Evolutionary conservation across 2,888 invertebrate genomes (phyloP).

Genomic region (Trachelus iudaicus): DNA sequence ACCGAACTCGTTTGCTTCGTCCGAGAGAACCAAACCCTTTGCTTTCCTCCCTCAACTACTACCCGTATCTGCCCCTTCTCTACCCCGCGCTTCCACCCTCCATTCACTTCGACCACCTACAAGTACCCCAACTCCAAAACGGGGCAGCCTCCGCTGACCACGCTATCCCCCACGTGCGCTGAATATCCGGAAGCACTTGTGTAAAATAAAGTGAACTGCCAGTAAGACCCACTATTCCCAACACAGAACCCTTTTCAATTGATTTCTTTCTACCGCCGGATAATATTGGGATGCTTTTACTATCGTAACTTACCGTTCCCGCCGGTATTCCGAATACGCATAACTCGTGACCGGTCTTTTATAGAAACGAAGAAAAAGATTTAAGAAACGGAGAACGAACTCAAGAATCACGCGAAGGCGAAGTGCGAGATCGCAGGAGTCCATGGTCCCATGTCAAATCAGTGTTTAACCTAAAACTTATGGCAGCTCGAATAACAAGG

Average conservation of each 20-base stretch:
- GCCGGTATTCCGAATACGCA: background rate
- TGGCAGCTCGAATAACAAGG: constrained; percentile 48
- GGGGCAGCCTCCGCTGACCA: constrained; percentile 40
- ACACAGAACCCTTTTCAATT: background rate
- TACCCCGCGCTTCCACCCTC: background rate
- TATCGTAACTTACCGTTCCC: background rate
- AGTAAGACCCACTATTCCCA: constrained; percentile 30
- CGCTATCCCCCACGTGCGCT: constrained; percentile 49
- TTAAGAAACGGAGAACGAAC: background rate
- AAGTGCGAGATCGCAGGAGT: background rate
- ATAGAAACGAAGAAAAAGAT: background rate
- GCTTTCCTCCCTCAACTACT: constrained; percentile 22
- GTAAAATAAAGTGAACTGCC: constrained; percentile 56
- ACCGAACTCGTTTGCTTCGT: constrained; percentile 46
- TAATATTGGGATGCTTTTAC: background rate
- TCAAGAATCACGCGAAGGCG: no score
- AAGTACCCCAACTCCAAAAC: constrained; percentile 16
- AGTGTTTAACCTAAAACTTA: constrained; percentile 54
- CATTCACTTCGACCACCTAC: constrained; percentile 8
- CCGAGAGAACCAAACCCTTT: constrained; percentile 41
- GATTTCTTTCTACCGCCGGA: background rate
- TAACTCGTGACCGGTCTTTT: background rate
- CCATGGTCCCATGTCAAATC: constrained; percentile 45
- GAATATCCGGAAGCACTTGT: constrained; percentile 60
- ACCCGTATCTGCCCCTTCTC: constrained; percentile 4